Base-by-base conservation (phyloP, 1,140 invertebrate species). In the Drosophila pandora region DNA sequence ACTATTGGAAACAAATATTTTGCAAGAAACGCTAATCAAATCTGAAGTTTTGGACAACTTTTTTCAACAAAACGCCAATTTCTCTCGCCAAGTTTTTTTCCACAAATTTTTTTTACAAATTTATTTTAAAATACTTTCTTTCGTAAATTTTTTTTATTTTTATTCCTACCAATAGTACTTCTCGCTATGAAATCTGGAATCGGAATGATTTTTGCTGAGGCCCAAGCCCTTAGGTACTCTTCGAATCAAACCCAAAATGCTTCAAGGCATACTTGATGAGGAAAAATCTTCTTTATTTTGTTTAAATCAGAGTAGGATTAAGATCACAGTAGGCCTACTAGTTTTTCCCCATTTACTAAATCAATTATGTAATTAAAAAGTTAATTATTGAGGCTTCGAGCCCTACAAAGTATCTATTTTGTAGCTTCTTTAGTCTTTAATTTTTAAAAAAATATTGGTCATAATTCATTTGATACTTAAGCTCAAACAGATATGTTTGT, bases 401-500 rank as follows among this genome's bases (percentile, higher is more conserved):
- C 23, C 23, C 23, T 25, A 25, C 6, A 5, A 5, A 25, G 5
- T 25, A 1, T 25, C 6, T 3, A 25, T 4, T 25, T 25, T 1
- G 5, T 25, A 25, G 25, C 25, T 25, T 25, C 25, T 6, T 28
- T 28, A 6, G 25, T 28, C 25, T 28, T 25, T 28, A 28, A 28
- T 6, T 7, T 28, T 28, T 1, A 6, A 0, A 17, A 17, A 17
- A 17, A 17, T 17, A 5, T 28, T 6, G 9, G 22, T 21, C 13
- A 34, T 69, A 50, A 69, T 28, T 70, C 54, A 70, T 69, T 28
- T 50, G 50, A 22, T 69, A 28, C 63, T 22, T 69, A 69, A 70
- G 67, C 67, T 41, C 63, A 22, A 48, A 34, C 56, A 41, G 45
- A 28, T 43, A 43, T 28, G 64, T 53, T 53, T 25, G 22, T 8